Percentiles rank a stretch among this genome's conserved stretches.
Conservation (phyloP, 2,888 invertebrate genomes). For the Drosophila monieri region DNA sequence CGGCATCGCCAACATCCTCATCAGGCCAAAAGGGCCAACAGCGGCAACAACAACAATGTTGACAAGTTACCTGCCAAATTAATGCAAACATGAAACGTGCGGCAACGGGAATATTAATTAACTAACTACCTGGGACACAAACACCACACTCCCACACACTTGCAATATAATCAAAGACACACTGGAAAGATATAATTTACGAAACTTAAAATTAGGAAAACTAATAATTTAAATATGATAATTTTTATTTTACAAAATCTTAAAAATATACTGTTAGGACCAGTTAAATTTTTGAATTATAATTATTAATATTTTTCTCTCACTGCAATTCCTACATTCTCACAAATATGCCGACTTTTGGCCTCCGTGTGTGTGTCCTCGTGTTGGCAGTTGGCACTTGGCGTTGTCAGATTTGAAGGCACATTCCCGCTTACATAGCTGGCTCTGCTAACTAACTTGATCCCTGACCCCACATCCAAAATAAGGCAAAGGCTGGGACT, state of each 20-base stretch:
- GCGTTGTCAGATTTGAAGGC: slow-evolving; percentile 56
- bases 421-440: slow-evolving; percentile 31
- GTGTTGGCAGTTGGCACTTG: slow-evolving; percentile 63
- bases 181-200: background rate
- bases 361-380: slow-evolving; percentile 22
- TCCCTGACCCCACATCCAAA: slow-evolving; percentile 29
- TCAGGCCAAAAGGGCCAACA: slow-evolving; percentile 53
- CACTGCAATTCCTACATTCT: slow-evolving; percentile 3
- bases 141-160: slow-evolving; percentile 16
- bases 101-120: slow-evolving; percentile 79
- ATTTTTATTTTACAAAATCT: too few relatives aligned
- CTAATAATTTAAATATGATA: too few relatives aligned
- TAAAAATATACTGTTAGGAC: too few relatives aligned
- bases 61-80: slow-evolving; percentile 80
- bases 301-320: background rate
- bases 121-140: slow-evolving; percentile 63
- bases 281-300: too few relatives aligned
- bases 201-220: too few relatives aligned
- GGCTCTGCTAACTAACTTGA: slow-evolving; percentile 34
- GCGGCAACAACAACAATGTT: slow-evolving; percentile 67
- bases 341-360: slow-evolving; percentile 1
- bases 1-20: slow-evolving; percentile 60
- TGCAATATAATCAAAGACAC: background rate
- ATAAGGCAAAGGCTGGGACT: slow-evolving; percentile 41
- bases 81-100: slow-evolving; percentile 80